These are phyloP conservation scores for Corapipo altera DNA, from an alignment of 2,113 vertebrate species.

Conservation along the genomic window DNA sequence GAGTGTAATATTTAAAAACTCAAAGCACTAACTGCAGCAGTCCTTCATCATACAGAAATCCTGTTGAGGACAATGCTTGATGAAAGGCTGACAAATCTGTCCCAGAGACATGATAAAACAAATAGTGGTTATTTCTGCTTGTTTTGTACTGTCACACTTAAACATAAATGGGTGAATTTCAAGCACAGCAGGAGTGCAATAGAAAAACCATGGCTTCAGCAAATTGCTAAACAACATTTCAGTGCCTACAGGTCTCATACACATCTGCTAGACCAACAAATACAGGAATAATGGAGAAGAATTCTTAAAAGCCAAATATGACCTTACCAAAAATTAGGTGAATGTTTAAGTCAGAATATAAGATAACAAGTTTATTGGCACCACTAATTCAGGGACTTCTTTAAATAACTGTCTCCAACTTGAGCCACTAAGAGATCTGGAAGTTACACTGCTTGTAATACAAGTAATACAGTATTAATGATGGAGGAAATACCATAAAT, in stretches of 20 bases:
- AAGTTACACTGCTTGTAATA: background rate
- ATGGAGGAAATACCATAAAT: background rate
- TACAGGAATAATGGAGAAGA: background rate
- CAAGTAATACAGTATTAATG: background rate
- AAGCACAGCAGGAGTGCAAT: constrained; percentile 14
- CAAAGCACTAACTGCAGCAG: background rate
- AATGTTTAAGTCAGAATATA: background rate
- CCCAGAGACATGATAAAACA: background rate
- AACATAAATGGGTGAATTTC: constrained; percentile 12
- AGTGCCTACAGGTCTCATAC: background rate
- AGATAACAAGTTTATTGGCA: background rate
- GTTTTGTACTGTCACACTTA: background rate
- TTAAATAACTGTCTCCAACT: background rate
- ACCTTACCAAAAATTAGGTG: background rate
- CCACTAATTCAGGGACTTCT: background rate
- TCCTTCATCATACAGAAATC: background rate
- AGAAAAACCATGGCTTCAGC: background rate
- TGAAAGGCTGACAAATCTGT: constrained; percentile 10
- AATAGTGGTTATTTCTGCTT: background rate
- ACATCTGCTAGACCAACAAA: background rate
- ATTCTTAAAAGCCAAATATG: background rate
- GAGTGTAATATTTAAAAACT: background rate
- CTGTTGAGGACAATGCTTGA: background rate
- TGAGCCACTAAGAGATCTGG: background rate
- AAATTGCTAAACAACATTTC: constrained; percentile 19